These are phyloP conservation scores for Calliscelio sp. DNA, from an alignment of 2,888 invertebrate genomes.

Conservation along the genomic window DNA sequence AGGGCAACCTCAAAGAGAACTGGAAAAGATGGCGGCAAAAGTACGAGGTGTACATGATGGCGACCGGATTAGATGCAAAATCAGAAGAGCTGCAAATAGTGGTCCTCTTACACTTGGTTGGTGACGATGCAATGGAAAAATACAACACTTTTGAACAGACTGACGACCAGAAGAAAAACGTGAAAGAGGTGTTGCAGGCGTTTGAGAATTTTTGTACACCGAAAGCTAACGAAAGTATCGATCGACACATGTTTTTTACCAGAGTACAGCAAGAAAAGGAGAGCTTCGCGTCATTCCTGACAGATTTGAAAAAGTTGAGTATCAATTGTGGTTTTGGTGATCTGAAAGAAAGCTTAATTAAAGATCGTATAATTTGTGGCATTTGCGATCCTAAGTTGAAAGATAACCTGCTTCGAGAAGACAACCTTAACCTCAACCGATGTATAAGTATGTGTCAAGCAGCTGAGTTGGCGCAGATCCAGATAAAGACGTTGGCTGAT, in stretches of 20 bases:
- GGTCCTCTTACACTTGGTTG: too few relatives aligned
- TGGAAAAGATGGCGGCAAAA: conserved; percentile 76
- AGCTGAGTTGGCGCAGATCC: conserved; percentile 51
- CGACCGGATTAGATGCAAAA: not conserved
- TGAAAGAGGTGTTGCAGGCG: conserved; percentile 58
- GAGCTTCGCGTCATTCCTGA: conserved; percentile 54
- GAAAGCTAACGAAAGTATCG: conserved; percentile 70
- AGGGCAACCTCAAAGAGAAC: conserved; percentile 73
- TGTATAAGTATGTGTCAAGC: conserved; percentile 57
- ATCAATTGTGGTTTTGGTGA: conserved; percentile 69
- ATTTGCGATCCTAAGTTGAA: conserved; percentile 50
- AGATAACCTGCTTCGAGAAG: conserved; percentile 54
- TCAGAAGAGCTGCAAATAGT: too few relatives aligned
- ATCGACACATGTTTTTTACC: conserved; percentile 74
- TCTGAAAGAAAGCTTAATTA: conserved; percentile 46
- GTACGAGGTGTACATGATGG: conserved; percentile 73
- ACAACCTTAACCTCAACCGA: conserved; percentile 46
- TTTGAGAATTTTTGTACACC: conserved; percentile 73
- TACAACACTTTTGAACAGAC: too few relatives aligned
- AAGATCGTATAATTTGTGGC: conserved; percentile 65
- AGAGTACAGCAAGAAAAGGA: conserved; percentile 67
- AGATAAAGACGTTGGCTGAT: conserved; percentile 17
- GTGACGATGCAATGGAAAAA: too few relatives aligned
- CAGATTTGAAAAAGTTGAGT: conserved; percentile 68
- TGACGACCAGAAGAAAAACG: conserved; percentile 64